phyloP scores from a whole-genome alignment of 2,888 invertebrate species.

The Chloroclystis v-ata region DNA sequence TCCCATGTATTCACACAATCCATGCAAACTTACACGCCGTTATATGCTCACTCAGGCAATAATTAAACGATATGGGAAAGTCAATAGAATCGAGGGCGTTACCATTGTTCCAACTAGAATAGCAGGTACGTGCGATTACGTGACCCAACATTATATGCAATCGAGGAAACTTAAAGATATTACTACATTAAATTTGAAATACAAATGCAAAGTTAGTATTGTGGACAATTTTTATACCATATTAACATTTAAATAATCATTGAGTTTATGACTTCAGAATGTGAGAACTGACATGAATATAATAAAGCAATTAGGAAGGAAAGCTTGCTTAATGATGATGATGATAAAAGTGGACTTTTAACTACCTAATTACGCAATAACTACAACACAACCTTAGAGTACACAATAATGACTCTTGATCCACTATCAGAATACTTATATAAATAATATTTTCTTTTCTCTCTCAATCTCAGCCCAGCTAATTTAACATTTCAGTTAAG shows the following conservation, averaged over 20 bases:
- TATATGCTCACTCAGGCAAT: constrained; percentile 35
- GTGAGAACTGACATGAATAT: neutral
- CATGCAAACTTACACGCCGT: constrained; percentile 29
- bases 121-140: constrained; percentile 1
- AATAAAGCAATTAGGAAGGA: neutral
- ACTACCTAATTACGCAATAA: neutral
- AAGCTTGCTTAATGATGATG: neutral
- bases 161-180: neutral
- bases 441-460: no score
- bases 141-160: neutral
- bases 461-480: no score
- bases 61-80: constrained; percentile 45
- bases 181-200: neutral
- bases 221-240: no score
- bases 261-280: neutral
- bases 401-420: no score
- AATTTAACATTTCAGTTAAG: no score
- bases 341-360: neutral
- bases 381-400: no score
- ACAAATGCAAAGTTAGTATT: neutral
- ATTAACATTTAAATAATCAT: no score
- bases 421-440: no score
- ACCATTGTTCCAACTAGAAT: constrained; percentile 27
- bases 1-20: constrained; percentile 20
- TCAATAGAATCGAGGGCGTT: constrained; percentile 43